Base-by-base conservation (phyloP, 2,888 invertebrate genomes). In the Barypeithes pellucidus region DNA sequence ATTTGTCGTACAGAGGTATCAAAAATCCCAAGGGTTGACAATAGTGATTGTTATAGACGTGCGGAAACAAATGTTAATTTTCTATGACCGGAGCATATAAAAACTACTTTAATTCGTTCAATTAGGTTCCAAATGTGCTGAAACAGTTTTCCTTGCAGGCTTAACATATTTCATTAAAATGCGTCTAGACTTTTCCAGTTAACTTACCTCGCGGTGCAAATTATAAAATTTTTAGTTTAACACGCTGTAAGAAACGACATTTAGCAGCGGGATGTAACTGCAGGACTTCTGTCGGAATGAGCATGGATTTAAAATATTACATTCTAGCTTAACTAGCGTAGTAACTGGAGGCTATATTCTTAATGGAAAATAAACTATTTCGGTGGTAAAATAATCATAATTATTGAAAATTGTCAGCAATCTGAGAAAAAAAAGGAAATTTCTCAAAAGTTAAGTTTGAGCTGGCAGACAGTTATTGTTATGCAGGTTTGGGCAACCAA, bases 151-250 rank as follows among this genome's bases (percentile, higher is more conserved):
- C 29, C 7, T 29, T 8, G 29, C 39, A 63, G 16, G n/a, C 63
- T 20, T 47, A 33, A n/a, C 67, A 57, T 60, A 67, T 60, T 59
- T 67, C 36, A 45, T 60, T 67, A 43, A 39, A 45, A 54, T 43
- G 39, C 65, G 71, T 71, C 71, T 71, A 71, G 71, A 71, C 52
- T 29, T 54, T 54, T 54, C 52, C 52, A 54, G 29, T 29, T 29
- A 54, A 54, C 29, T 29, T 54, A 54, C 52, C 29, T 54, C 52
- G 24, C 71, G 39, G 50, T 45, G 65, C 66, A 72, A 72, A 72
- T 72, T 72, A 66, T 72, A 61, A 66, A 57, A 59, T 71, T 65
- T 71, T 66, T 65, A 71, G 59, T 57, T 71, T 59, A 65, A 65
- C 71, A 59, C 59, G 60, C 65, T 45, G 45, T 65, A 70, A 57